phyloP scores from a whole-genome alignment of 2,113 vertebrate genomes.

The Gopherus flavomarginatus region DNA sequence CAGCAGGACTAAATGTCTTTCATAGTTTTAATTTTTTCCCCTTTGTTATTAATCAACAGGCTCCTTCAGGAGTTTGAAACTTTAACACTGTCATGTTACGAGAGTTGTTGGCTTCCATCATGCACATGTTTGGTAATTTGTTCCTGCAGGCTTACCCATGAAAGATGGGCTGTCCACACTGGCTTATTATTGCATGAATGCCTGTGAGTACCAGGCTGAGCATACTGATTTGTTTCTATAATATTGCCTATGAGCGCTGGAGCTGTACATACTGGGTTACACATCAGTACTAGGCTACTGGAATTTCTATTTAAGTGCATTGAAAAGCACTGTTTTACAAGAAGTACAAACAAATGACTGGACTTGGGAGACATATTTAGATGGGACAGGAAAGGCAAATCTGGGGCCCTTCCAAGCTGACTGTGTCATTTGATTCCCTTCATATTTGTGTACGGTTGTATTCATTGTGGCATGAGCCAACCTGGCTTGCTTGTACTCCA shows the following conservation, averaged over 20 bases:
- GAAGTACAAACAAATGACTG: accelerated
- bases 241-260: background rate
- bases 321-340: background rate
- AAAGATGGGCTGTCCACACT: background rate
- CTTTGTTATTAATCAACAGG: background rate
- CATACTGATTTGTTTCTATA: background rate
- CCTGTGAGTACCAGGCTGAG: background rate
- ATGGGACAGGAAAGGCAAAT: background rate
- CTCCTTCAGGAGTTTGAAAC: background rate
- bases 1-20: background rate
- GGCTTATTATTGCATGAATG: background rate
- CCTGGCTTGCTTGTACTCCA: background rate
- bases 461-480: background rate
- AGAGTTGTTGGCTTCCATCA: background rate
- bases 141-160: background rate
- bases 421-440: background rate
- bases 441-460: accelerated
- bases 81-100: background rate
- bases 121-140: accelerated
- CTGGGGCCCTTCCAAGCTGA: background rate
- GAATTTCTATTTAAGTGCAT: background rate
- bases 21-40: background rate
- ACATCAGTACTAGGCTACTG: background rate
- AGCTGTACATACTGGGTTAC: background rate
- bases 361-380: background rate